Evolutionary conservation across 1,140 invertebrate species (phyloP), one percentile per base, ranked within the genome.

Genomic region (Diachasmimorpha longicaudata): DNA sequence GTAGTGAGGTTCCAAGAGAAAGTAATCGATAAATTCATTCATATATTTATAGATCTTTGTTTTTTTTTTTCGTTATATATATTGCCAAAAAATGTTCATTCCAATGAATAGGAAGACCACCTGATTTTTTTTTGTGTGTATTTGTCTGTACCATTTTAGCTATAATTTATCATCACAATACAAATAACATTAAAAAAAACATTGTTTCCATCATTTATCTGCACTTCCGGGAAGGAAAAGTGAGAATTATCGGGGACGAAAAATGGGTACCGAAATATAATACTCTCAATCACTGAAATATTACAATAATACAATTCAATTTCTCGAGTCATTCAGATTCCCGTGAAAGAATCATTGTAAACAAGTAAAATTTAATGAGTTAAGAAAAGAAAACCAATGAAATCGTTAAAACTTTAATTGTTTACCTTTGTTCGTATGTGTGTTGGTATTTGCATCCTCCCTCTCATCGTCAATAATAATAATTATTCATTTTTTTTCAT

Each of bases 361-460:
- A 23, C 9, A 1, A 52, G 19, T 63, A 63, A 63, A 63, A 63
- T 63, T 25, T 23, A 63, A 63, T 25, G 23, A 25, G 9, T 25
- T 36, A 36, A 72, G n/a, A 71, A 44, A 46, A 71, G 19, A 46
- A 13, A 75, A 80, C 80, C 84, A 84, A 80, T 79, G 78, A 83
- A 79, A 80, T 85, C 78, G 80, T 80, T 79, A 84, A 84, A 78
- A 81, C 79, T 79, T 81, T 79, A 83, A 70, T 83, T 79, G 77
- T 80, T 72, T 79, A 79, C 70, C 84, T 77, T 81, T 84, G 81
- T 81, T 85, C 80, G 81, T 85, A 81, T 81, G 77, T 85, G 81
- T 82, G 79, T 86, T 84, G 81, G 81, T 86, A 84, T 85, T 81
- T 80, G 80, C 39, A 68, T 68, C 16, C 72, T 78, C 79, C 81